These are phyloP conservation scores for Hermetia illucens DNA, from an alignment of 1,140 invertebrate species.

Conservation along the genomic window DNA sequence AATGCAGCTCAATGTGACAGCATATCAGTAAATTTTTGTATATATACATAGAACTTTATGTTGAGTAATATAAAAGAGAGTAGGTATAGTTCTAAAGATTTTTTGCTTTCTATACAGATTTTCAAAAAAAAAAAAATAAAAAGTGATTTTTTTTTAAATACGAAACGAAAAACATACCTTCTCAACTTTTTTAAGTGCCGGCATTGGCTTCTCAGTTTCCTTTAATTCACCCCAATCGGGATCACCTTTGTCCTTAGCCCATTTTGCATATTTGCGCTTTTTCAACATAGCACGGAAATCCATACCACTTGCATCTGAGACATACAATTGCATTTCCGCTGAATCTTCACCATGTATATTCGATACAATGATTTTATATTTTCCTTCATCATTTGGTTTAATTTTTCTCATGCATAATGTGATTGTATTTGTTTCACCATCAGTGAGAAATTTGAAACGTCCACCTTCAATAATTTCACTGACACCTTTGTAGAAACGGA, in stretches of 20 bases:
- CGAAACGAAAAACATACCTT: slow-evolving; percentile 48
- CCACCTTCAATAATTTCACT: slow-evolving; percentile 86
- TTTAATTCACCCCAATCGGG: slow-evolving; percentile 87
- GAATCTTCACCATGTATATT: slow-evolving; percentile 90
- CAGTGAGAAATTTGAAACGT: slow-evolving; percentile 80
- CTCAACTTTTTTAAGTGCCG: slow-evolving; percentile 79
- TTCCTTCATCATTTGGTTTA: slow-evolving; percentile 93
- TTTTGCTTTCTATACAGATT: no score
- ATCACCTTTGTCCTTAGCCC: slow-evolving; percentile 77
- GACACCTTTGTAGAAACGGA: slow-evolving; percentile 89
- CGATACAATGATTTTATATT: slow-evolving; percentile 84
- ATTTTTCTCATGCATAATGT: slow-evolving; percentile 91
- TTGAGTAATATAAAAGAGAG: no score
- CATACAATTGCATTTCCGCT: slow-evolving; percentile 88
- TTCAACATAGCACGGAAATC: slow-evolving; percentile 98
- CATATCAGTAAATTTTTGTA: no score
- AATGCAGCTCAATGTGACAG: no score
- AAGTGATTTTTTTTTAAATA: neutral
- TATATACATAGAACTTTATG: no score
- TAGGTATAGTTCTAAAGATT: no score
- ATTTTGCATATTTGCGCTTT: slow-evolving; percentile 91
- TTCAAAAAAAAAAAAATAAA: neutral
- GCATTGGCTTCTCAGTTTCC: slow-evolving; percentile 74
- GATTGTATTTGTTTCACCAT: slow-evolving; percentile 76
- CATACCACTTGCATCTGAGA: slow-evolving; percentile 92